phyloP scores from a whole-genome alignment of 2,888 invertebrate genomes.

The Synergus japonicus region DNA sequence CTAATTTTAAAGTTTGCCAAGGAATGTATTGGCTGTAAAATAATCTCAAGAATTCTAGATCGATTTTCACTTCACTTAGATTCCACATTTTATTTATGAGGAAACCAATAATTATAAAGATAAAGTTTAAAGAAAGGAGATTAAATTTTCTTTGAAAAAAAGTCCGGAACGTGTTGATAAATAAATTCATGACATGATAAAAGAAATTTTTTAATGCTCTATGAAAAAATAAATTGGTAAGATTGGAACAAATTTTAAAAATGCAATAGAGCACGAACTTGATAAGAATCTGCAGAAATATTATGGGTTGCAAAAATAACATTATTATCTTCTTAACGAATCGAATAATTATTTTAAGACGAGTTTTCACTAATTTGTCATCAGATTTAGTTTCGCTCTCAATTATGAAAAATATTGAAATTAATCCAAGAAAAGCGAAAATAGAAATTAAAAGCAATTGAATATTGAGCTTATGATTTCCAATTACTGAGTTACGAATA shows the following conservation, averaged over 20 bases:
- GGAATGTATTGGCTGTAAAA: neutral
- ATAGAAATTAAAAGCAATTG: neutral
- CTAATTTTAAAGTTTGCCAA: neutral
- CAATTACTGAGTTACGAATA: neutral
- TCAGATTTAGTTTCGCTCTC: neutral
- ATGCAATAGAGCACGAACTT: slow-evolving; percentile 16
- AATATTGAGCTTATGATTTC: neutral
- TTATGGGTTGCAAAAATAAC: slow-evolving; percentile 1
- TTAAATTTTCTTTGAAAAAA: slow-evolving; percentile 1
- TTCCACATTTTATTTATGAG: slow-evolving; percentile 15
- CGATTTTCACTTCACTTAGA: neutral
- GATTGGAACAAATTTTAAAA: neutral
- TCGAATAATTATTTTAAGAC: neutral
- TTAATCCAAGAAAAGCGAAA: neutral
- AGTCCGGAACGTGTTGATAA: neutral
- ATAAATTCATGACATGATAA: slow-evolving; percentile 8
- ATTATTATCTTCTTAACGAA: neutral
- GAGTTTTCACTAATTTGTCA: neutral
- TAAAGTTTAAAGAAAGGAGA: neutral
- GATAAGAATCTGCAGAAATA: neutral
- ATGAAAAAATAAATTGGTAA: slow-evolving; percentile 11
- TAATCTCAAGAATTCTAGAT: neutral
- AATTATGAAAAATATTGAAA: neutral
- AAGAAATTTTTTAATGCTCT: neutral
- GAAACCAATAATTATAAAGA: slow-evolving; percentile 18